Base-by-base conservation (phyloP, 2,888 invertebrate genomes). In the Phengaris alcon region DNA sequence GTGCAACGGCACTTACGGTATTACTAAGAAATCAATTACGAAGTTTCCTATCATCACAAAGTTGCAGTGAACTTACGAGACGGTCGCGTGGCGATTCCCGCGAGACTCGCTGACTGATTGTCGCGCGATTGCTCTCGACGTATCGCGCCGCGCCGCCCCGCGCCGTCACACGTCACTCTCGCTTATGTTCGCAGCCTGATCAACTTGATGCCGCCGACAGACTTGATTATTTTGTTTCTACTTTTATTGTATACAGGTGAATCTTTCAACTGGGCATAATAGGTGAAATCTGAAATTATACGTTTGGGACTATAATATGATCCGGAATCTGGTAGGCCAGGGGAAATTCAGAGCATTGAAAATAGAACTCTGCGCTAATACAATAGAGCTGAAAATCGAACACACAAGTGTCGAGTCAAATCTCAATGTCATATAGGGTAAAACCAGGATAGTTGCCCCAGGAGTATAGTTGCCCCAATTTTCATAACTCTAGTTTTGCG, bases 71-170 rank as follows among this genome's bases (percentile, higher is more conserved):
- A 84, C 80, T 81, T 80, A 79, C 80, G 81, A 82, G 78, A 76
- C 77, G 72, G 78, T 77, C 77, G 72, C 78, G 77, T 78, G 79
- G 70, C 77, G 68, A 13, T 77, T 84, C 88, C 84, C 87, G 79
- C 79, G 87, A 84, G 87, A 84, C 68, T 13, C 75, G 76, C 77
- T 90, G 90, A 90, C 89, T 85, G 87, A 90, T 91, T 91, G 90
- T 82, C 78, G 81, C 84, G 73, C 85, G 85, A 91, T 90, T 88
- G 90, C 79, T 81, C 82, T 64, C 82, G 89, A 88, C 88, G 83
- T 82, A 77, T 52, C 76, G 59, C 46, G 55, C 48, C 68, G 57
- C 59, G 0, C 69, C 74, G 54, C 75, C 48, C 74, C 75, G 68
- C 75, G 79, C 79, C 77, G 88, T 84, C 89, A 81, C 80, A 78